phyloP scores from a whole-genome alignment of 1,140 invertebrate genomes.

The Nephila pilipes region DNA sequence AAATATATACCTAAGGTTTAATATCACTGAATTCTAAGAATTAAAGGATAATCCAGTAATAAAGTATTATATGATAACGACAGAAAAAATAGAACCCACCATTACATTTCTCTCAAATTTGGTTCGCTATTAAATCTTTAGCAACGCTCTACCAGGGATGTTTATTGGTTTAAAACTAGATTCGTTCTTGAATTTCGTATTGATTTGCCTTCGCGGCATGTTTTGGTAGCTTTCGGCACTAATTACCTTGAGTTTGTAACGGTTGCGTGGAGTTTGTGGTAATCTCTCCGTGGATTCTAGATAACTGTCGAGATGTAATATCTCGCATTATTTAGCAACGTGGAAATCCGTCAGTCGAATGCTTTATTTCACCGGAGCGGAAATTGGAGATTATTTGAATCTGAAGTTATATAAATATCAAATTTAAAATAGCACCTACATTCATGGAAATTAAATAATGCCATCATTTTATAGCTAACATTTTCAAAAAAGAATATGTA shows the following conservation, averaged over 20 bases:
- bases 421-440: not conserved
- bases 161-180: not conserved
- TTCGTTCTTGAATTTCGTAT: not conserved
- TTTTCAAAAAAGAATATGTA: no score
- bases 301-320: slow-evolving; percentile 41
- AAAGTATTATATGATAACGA: no score
- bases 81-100: no score
- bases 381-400: not conserved
- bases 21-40: no score
- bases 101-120: no score
- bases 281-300: slow-evolving; percentile 1
- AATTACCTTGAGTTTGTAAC: slow-evolving; percentile 22
- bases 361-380: not conserved
- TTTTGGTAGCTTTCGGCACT: not conserved
- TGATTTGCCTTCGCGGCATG: not conserved
- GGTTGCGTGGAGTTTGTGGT: slow-evolving; percentile 5
- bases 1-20: no score
- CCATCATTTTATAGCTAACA: no score
- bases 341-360: not conserved
- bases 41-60: no score
- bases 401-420: not conserved
- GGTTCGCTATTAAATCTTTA: no score
- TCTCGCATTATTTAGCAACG: slow-evolving; percentile 24
- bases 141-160: no score
- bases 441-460: no score